Evolutionary conservation across 2,888 invertebrate species (phyloP).

Genomic region (Selenia dentaria): DNA sequence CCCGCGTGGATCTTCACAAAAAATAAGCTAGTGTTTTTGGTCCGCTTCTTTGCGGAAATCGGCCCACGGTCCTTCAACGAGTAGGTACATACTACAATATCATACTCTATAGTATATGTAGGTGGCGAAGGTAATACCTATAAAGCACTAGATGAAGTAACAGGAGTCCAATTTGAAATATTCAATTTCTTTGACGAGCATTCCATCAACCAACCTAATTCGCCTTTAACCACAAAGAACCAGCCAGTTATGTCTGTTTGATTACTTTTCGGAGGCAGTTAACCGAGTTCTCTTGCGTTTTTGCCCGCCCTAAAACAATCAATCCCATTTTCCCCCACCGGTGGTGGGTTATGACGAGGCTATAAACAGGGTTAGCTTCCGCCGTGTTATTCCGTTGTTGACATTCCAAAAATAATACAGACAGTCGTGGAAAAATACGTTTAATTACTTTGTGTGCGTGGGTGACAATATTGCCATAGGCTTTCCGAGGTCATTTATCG

Average conservation of each 20-base stretch:
- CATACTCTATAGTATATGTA: too few relatives aligned
- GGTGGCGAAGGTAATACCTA: too few relatives aligned
- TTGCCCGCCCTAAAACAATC: conserved; percentile 14
- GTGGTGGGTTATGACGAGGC: conserved; percentile 21
- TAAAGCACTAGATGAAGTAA: not conserved
- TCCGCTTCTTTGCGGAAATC: too few relatives aligned
- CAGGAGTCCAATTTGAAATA: not conserved
- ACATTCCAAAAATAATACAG: conserved; percentile 29
- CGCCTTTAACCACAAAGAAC: conserved; percentile 3
- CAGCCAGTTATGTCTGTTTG: conserved; percentile 4
- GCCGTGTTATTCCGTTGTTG: conserved; percentile 27
- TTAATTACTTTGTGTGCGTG: not conserved
- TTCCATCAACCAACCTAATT: conserved; percentile 10
- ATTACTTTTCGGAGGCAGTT: conserved; percentile 25
- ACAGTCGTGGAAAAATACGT: conserved; percentile 11
- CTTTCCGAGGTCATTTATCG: not conserved
- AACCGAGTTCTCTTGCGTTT: conserved; percentile 1
- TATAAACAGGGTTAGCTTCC: conserved; percentile 20
- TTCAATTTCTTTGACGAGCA: not conserved
- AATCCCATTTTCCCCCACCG: conserved; percentile 15
- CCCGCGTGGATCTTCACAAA: too few relatives aligned
- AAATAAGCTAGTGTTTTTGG: too few relatives aligned
- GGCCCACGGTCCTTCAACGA: too few relatives aligned
- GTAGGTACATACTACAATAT: too few relatives aligned
- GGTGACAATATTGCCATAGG: not conserved